Conservation (phyloP, 1,140 invertebrate species). For the Plectrocnemia conspersa region DNA sequence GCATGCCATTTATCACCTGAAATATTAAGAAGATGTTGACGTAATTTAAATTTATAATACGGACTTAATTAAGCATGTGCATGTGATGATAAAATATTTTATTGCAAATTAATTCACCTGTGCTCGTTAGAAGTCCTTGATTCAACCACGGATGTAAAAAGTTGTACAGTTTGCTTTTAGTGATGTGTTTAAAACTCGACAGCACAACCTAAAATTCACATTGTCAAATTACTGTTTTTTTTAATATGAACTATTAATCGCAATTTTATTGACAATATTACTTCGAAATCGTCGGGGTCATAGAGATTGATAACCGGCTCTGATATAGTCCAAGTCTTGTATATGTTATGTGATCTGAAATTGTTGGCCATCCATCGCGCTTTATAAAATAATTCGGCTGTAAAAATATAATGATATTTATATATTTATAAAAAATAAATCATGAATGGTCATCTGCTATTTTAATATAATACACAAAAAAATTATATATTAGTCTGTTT, state of each 20-base stretch:
- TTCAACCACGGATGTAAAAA: conserved; percentile 57
- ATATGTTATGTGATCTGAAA: conserved; percentile 25
- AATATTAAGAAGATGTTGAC: not conserved
- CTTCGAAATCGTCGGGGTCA: conserved; percentile 46
- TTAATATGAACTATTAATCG: too few relatives aligned
- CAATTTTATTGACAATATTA: too few relatives aligned
- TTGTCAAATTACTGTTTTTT: too few relatives aligned
- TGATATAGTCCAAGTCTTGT: conserved; percentile 35
- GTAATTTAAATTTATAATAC: not conserved
- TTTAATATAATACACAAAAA: too few relatives aligned
- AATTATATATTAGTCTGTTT: too few relatives aligned
- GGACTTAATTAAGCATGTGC: too few relatives aligned
- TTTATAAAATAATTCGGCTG: conserved; percentile 14
- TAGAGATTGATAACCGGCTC: conserved; percentile 36
- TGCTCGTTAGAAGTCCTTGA: conserved; percentile 54
- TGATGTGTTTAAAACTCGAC: conserved; percentile 54
- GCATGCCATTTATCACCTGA: conserved; percentile 76
- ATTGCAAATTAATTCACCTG: conserved; percentile 47
- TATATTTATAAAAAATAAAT: too few relatives aligned
- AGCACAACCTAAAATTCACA: conserved; percentile 49
- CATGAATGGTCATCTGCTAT: too few relatives aligned
- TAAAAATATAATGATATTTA: too few relatives aligned
- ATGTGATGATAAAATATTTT: not conserved
- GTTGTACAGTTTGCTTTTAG: conserved; percentile 56
- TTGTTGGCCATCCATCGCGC: not conserved